A percentile compares a stretch with the other conserved stretches of the same genome.
Evolutionary conservation across 2,113 vertebrate species (phyloP).

Genomic region (Platichthys stellatus): DNA sequence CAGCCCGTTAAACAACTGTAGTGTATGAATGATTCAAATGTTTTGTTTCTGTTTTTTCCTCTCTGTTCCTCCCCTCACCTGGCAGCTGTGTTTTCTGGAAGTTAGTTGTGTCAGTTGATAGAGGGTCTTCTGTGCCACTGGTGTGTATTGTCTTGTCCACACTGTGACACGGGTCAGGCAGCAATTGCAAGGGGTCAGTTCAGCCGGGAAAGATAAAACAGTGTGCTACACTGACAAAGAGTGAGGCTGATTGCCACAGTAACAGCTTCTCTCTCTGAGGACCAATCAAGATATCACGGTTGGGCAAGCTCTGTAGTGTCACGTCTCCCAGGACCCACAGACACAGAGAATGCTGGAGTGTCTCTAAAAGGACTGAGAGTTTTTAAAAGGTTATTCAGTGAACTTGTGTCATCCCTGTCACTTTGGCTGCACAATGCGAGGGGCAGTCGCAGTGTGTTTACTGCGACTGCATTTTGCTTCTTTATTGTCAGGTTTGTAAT

Average conservation of each 20-base stretch:
- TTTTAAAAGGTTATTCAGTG: constrained; percentile 39
- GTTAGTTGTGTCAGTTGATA: constrained; percentile 32
- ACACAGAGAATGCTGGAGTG: constrained; percentile 27
- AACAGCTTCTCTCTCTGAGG: constrained; percentile 68
- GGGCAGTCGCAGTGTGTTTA: constrained; percentile 1
- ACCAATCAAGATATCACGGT: constrained; percentile 64
- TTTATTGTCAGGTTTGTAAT: background rate
- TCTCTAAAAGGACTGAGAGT: constrained; percentile 36
- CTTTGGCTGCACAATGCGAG: constrained; percentile 10
- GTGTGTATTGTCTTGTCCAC: constrained; percentile 57
- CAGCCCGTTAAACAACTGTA: background rate
- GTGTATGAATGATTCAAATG: background rate
- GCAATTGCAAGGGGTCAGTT: constrained; percentile 67
- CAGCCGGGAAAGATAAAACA: constrained; percentile 58
- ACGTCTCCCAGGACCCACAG: constrained; percentile 17
- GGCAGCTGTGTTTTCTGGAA: constrained; percentile 21
- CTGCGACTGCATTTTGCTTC: background rate
- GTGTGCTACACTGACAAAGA: constrained; percentile 35
- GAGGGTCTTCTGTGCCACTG: constrained; percentile 18
- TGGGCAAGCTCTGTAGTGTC: constrained; percentile 23
- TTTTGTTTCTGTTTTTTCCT: constrained; percentile 7
- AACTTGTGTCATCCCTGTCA: constrained; percentile 42
- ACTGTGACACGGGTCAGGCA: constrained; percentile 66
- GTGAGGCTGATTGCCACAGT: constrained; percentile 70
- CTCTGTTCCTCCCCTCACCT: constrained; percentile 15